Conservation (phyloP, 1,140 invertebrate species). For the Halyomorpha halys region DNA sequence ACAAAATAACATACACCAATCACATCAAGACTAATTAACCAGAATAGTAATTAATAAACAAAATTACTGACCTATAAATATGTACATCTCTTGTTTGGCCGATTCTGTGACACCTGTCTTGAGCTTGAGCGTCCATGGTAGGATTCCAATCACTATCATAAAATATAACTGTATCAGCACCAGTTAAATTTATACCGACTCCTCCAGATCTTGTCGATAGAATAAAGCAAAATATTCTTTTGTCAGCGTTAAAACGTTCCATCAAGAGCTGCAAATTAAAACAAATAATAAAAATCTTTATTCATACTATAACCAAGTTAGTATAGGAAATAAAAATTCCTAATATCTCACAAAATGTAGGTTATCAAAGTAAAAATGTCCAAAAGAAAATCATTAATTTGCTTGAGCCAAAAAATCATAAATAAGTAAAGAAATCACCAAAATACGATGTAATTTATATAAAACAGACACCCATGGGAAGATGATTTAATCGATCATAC, state of each 20-base stretch:
- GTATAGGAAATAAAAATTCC: too few species aligned
- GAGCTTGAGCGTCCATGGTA: slow-evolving; percentile 98
- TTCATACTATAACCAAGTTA: neutral
- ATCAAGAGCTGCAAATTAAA: slow-evolving; percentile 60
- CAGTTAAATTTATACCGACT: slow-evolving; percentile 96
- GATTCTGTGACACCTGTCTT: slow-evolving; percentile 96
- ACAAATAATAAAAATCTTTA: neutral
- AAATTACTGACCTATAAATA: slow-evolving; percentile 67
- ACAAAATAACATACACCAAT: too few species aligned
- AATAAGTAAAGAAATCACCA: too few species aligned
- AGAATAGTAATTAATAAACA: too few species aligned
- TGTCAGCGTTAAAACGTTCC: slow-evolving; percentile 95
- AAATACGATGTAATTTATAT: too few species aligned
- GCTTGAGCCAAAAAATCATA: too few species aligned
- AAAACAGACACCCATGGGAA: too few species aligned
- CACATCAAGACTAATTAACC: too few species aligned
- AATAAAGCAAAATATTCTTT: slow-evolving; percentile 94
- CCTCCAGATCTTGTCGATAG: slow-evolving; percentile 95
- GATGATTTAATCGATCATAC: too few species aligned
- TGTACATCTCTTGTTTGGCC: slow-evolving; percentile 99
- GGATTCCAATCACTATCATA: slow-evolving; percentile 99
- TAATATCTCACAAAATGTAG: too few species aligned
- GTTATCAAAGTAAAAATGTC: too few species aligned
- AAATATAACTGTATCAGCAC: slow-evolving; percentile 98
- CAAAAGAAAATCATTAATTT: too few species aligned